Conservation (phyloP, 2,797 vertebrate genomes). For the Champsocephalus esox region DNA sequence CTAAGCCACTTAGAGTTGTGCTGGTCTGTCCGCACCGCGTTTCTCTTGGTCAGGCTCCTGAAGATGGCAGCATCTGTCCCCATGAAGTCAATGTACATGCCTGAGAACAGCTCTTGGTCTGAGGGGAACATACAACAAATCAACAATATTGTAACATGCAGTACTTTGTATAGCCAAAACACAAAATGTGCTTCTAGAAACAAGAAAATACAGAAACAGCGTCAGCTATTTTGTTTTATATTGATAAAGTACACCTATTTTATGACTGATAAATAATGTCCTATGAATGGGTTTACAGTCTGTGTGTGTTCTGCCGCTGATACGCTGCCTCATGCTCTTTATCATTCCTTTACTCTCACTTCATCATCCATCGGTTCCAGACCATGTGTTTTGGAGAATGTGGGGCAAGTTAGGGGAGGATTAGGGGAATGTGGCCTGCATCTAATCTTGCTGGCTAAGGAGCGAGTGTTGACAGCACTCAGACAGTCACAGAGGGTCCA, state of each 20-base stretch:
- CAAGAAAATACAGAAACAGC: not conserved
- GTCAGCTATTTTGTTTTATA: not conserved
- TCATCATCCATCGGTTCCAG: constrained; percentile 51
- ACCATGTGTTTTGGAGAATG: constrained; percentile 45
- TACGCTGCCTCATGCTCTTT: constrained; percentile 31
- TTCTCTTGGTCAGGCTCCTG: constrained; percentile 94
- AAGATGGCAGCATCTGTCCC: constrained; percentile 98
- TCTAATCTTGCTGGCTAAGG: constrained; percentile 50
- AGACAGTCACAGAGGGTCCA: constrained; percentile 23
- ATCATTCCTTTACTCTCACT: constrained; percentile 56
- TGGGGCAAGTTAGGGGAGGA: constrained; percentile 22
- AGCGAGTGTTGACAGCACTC: constrained; percentile 50
- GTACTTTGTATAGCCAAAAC: not conserved
- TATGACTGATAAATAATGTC: not conserved
- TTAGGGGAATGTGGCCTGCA: constrained; percentile 25
- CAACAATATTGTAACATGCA: not conserved
- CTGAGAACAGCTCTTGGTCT: constrained; percentile 99
- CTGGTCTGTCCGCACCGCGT: constrained; percentile 96
- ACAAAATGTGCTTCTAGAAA: not conserved
- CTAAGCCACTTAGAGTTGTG: constrained; percentile 99
- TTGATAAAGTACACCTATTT: not conserved
- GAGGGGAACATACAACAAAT: constrained; percentile 16
- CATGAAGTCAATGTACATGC: constrained; percentile 99
- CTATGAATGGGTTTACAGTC: not conserved
- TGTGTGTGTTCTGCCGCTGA: constrained; percentile 34